phyloP scores from a whole-genome alignment of 2,888 invertebrate species.

The Onchidella celtica region DNA sequence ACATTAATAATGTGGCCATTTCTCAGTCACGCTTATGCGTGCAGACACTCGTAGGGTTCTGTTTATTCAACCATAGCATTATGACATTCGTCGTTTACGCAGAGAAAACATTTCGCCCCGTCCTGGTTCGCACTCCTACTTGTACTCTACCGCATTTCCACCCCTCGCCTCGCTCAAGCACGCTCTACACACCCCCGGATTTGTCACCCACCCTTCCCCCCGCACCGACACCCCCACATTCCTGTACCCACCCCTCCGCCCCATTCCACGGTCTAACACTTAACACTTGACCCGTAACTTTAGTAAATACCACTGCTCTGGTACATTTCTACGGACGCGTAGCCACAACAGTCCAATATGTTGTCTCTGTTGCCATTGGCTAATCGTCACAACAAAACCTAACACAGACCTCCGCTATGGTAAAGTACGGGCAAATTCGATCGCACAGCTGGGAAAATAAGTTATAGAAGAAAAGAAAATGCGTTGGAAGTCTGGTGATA shows the following conservation, averaged over 20 bases:
- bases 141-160: too few species aligned
- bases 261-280: neutral
- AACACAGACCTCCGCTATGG: neutral
- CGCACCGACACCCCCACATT: neutral
- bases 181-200: neutral
- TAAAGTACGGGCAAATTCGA: too few species aligned
- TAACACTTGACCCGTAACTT: neutral
- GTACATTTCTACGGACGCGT: neutral
- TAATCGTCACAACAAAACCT: slow-evolving; percentile 10
- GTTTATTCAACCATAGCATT: too few species aligned
- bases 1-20: too few species aligned
- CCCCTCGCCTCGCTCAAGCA: too few species aligned
- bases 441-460: neutral
- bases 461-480: neutral
- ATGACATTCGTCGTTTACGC: too few species aligned
- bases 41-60: too few species aligned
- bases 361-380: slow-evolving; percentile 8
- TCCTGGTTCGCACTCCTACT: too few species aligned
- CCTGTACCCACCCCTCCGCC: neutral
- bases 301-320: neutral
- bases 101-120: too few species aligned
- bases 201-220: neutral
- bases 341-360: neutral
- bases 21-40: too few species aligned
- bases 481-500: neutral